Evolutionary conservation across 2,113 vertebrate genomes (phyloP), one percentile per base, ranked within the genome.

Genomic region (Bubo bubo): DNA sequence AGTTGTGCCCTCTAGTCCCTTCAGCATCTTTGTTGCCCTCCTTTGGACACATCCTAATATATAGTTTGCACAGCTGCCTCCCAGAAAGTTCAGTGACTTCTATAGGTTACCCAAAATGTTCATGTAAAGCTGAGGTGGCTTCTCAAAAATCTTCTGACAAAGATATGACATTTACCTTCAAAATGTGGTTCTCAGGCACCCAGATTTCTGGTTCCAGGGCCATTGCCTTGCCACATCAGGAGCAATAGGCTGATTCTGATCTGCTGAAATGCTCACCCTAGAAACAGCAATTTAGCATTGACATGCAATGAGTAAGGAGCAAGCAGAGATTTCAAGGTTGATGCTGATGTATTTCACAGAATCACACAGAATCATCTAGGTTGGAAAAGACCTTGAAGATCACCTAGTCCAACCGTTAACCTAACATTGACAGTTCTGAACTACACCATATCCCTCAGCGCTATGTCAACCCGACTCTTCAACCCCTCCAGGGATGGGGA

Each of bases 31-130:
- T 37, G 21, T 35, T 50, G 24, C 8, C 26, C 12, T 79, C 17
- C 16, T 70, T 0, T 37, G 21, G 60, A 24, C 66, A 37, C 12
- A 30, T 4, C 35, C 2, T 7, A 26, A 12, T 1, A 21, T 1
- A 4, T 0, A 27, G 3, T 45, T 86, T 55, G 28, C 41, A 68
- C 30, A 58, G 12, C 4, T 3, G 27, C 32, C 30, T 58, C 22
- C 23, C 22, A 30, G 41, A 50, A 47, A n/a, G 15, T 39, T 70
- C n/a, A 45, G 32, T 24, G 32, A 21, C 27, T 58, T 16, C 22
- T 35, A 14, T 45, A 7, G 6, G 3, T 55, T 20, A 32, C 37
- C 14, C 56, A 70, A 14, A n/a, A 59, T 10, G 8, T 18, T 66
- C 23, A 16, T 39, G 43, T 35, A 26, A 68, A 59, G 24, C 23